Base-by-base conservation (phyloP, 2,113 vertebrate species). In the Mesocricetus auratus region DNA sequence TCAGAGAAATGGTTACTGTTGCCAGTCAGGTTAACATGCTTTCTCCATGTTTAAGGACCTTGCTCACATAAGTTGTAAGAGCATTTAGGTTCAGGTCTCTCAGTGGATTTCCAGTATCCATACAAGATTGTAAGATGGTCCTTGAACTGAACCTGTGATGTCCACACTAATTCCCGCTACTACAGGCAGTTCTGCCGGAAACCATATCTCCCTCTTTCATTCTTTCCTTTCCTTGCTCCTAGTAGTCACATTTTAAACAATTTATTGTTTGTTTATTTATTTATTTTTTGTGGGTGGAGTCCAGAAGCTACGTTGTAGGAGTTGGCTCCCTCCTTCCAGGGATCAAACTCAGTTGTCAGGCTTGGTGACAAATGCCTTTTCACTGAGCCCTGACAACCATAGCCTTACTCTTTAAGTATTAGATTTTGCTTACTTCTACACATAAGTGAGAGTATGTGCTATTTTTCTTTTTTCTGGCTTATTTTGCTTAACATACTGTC, bases 151-250 rank as follows among this genome's bases (percentile, higher is more conserved):
- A 16, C 7, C 68, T 66, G 17, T 50, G 56, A 31, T 24, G 21
- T 19, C 16, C 8, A 16, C 1, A 58, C 31, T 1, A 17, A 29
- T 17, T 33, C 24, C 21, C 19, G 13, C 17, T 1, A 1, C 66
- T 86, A 8, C 8, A 87, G 21, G 1, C 29, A 1, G 2, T 7
- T 42, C 69, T 47, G 36, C n/a, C 31, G 53, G 68, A 42, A 7
- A 7, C 33, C 15, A 1, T 21, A 12, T 17, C 47, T 68, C 36
- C 17, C 33, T n/a, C 10, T 29, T 33, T 79, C 36, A 22, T 42
- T 39, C 45, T 26, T 47, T 26, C 13, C 24, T 47, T 5, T n/a
- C 13, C 85, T 69, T 68, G 31, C 33, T 29, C 60, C 71, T 22
- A 36, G 33, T 16, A 31, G 16, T 33, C 39, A 29, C 58, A 82